Base-by-base conservation (phyloP, 2,113 vertebrate genomes). In the Ptilorrhoa leucosticta region DNA sequence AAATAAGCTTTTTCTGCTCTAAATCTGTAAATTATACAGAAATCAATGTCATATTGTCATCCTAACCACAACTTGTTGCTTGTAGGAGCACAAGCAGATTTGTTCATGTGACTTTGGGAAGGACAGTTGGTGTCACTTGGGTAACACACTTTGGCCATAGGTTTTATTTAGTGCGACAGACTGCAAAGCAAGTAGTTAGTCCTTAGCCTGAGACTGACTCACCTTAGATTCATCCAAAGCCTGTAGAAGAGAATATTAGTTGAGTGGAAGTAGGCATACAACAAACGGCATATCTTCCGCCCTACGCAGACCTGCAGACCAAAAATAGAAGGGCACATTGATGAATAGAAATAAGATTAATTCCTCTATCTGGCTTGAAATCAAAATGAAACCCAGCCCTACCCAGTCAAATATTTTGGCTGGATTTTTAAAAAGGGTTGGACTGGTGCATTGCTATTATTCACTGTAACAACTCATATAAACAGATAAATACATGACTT, bases 111-210 rank as follows among this genome's bases (percentile, higher is more conserved):
- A 60, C 37, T 35, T 70, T 30, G n/a, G 40, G 30, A 86, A 65
- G 21, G 58, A 80, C 14, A 35, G 2, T 6, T 14, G 13, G 18
- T 26, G 11, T 28, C 50, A 15, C 22, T 33, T 1, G 0, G 7
- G 17, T 57, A 24, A 31, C 14, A 24, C 6, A 28, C 1, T 26
- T 66, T 56, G 18, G 14, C 24, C 3, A 7, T 1, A 31, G 19
- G 9, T 37, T 58, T 95, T 78, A 68, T 31, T 42, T 51, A 56
- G 8, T 0, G 0, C 11, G 20, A 37, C 1, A 4, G 17, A 45
- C 7, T 51, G n/a, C 44, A 82, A 63, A 76, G 5, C 20, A 75
- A 44, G 15, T 1, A 4, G 8, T 7, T 50, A 56, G 37, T 56
- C 18, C 31, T 71, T 15, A 20, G 11, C 9, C 48, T 57, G 45